Evolutionary conservation across 2,113 vertebrate species (phyloP).

Genomic region (Corythornis cristatus): DNA sequence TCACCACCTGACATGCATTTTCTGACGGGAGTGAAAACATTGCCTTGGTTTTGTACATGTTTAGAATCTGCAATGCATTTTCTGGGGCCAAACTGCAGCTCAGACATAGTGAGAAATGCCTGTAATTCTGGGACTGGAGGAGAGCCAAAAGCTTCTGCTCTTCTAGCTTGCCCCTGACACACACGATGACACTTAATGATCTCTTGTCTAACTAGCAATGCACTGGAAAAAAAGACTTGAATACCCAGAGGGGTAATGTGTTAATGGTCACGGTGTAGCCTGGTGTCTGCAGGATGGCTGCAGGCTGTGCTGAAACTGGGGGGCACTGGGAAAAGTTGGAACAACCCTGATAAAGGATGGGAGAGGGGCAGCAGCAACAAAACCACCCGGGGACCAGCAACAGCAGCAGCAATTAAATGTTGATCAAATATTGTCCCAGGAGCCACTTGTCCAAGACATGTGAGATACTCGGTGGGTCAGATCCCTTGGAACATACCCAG

Average conservation of each 20-base stretch:
- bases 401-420: neutral
- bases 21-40: neutral
- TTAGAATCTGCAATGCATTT: neutral
- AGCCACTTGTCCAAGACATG: neutral
- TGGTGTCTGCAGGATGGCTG: neutral
- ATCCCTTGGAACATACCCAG: neutral
- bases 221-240: neutral
- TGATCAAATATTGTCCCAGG: neutral
- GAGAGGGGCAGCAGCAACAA: neutral
- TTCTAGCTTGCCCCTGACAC: neutral
- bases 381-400: neutral
- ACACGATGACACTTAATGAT: constrained; percentile 7
- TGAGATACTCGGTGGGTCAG: neutral
- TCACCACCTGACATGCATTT: neutral
- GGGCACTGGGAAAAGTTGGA: neutral
- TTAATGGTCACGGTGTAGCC: rapidly evolving
- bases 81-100: neutral
- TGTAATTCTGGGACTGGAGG: neutral
- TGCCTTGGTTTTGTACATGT: neutral
- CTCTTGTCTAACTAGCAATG: neutral
- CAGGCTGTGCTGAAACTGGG: neutral
- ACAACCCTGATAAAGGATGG: neutral
- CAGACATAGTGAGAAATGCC: neutral
- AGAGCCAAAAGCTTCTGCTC: neutral
- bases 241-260: neutral